Evolutionary conservation across 2,888 invertebrate species (phyloP), one percentile per base, ranked within the genome.

Genomic region (Rhopalosiphum nymphaeae): DNA sequence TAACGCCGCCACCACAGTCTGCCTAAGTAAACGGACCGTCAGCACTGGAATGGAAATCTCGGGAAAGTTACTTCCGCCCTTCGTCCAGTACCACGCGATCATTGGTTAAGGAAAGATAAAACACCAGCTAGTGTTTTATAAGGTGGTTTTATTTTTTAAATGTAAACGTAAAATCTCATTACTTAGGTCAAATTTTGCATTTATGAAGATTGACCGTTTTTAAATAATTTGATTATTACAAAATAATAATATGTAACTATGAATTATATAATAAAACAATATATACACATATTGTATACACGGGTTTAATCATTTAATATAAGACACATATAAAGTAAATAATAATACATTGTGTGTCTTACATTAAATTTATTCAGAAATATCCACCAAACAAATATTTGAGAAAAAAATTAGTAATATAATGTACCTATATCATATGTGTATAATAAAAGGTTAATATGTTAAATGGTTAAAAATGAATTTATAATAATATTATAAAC

Each of bases 21-120:
- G 49, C 93, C 89, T 90, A 93, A 85, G 85, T 61, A 90, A 90
- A 85, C 90, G 56, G 42, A 78, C 89, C 53, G 56, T 44, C 88
- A 92, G 61, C 49, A 49, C 67, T 29, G 49, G 29, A 92, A 92
- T 61, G 92, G 85, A 91, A 61, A 89, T 91, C 91, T 57, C 85
- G 44, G 46, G 3, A 90, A 90, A 78, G 78, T 78, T 78, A 78
- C 78, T 84, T 42, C 26, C 44, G 26, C 16, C 91, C 21, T 85
- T 21, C 57, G 46, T 49, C 49, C 67, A 29, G 56, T 85, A 44
- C 56, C 53, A 9, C 26, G 42, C 1, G 29, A 44, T 26, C 86
- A n/a, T 46, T 3, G 44, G 46, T 21, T 78, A 78, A 36, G 36
- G 36, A 7, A 36, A 7, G 78, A 21, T 36, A 78, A 57, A 78